Evolutionary conservation across 2,888 invertebrate species (phyloP), one percentile per base, ranked within the genome.

Genomic region (Eretmocerus hayati): DNA sequence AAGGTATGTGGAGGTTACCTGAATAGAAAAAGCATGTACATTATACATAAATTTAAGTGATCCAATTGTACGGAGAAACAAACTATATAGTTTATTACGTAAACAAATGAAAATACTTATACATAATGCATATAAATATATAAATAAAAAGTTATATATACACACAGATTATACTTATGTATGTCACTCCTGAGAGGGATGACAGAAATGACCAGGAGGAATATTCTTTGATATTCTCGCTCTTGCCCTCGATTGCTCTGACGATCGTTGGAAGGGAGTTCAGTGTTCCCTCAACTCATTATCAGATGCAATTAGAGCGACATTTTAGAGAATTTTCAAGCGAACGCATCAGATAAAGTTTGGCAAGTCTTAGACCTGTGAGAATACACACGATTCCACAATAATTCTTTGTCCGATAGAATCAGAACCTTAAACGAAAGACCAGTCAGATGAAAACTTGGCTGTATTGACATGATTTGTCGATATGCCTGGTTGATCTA

Each of bases 81-180:
- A 60, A 62, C 60, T 62, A 64, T 68, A 66, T 69, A 69, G 67
- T 67, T 69, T 69, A 69, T 67, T 67, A 67, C 62, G 57, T 65
- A 66, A 63, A 66, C 65, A 67, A 59, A 59, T 46, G 56, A 56
- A 57, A 54, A 30, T 42, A 53, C 56, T 59, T 58, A 64, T 62
- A 64, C 62, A 63, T 62, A 60, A 62, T 64, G 61, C 45, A 48
- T 30, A 52, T 36, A 49, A 45, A 49, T 49, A 46, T 40, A 53
- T 58, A 51, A 47, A 57, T 54, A 54, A 48, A 54, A 51, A 48
- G 49, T 41, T 43, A 53, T 52, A 42, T 50, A 52, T 50, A 59
- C 50, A 58, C 58, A 58, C 58, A 46, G 36, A 56, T 54, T 53
- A 50, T 53, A 47, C 44, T 51, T 52, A 52, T 50, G 53, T 53